Conservation (phyloP, 2,113 vertebrate species). For the Perca schrenkii region DNA sequence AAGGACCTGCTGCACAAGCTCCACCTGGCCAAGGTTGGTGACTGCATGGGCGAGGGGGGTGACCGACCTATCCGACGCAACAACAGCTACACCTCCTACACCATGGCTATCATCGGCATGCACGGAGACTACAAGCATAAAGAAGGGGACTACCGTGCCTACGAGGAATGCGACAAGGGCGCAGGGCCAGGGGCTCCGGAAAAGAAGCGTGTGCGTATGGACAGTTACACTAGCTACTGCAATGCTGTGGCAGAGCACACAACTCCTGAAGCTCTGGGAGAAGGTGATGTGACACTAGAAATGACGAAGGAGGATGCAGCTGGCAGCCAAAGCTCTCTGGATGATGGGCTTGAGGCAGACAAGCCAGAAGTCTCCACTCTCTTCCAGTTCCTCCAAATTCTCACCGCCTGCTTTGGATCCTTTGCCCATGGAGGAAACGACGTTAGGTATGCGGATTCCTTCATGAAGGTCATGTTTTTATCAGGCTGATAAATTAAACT, state of each 20-base stretch:
- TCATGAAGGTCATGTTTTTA: not conserved
- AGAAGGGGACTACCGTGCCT: slow-evolving; percentile 83
- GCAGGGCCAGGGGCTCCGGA: slow-evolving; percentile 73
- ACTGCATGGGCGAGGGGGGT: slow-evolving; percentile 94
- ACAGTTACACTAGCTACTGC: slow-evolving; percentile 99
- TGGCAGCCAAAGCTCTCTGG: slow-evolving; percentile 87
- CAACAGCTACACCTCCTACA: slow-evolving; percentile 99
- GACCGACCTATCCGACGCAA: slow-evolving; percentile 94
- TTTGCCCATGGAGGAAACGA: slow-evolving; percentile 98
- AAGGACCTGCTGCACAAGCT: slow-evolving; percentile 98
- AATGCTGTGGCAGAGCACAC: slow-evolving; percentile 93
- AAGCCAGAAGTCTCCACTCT: slow-evolving; percentile 94
- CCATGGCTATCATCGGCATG: slow-evolving; percentile 99
- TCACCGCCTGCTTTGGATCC: slow-evolving; percentile 98
- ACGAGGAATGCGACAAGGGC: slow-evolving; percentile 69
- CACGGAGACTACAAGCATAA: slow-evolving; percentile 88
- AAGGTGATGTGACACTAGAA: slow-evolving; percentile 83
- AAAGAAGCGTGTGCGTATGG: slow-evolving; percentile 93
- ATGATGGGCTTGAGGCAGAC: slow-evolving; percentile 89
- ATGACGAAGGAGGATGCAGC: slow-evolving; percentile 76
- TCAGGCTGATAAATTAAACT: not conserved
- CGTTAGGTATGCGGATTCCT: slow-evolving; percentile 87
- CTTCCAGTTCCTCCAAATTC: slow-evolving; percentile 98
- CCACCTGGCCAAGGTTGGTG: slow-evolving; percentile 95
- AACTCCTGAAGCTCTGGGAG: slow-evolving; percentile 72